Percentiles rank a stretch among this genome's conserved stretches.
Evolutionary conservation across 2,888 invertebrate genomes (phyloP).

Genomic region (Pyralis farinalis): DNA sequence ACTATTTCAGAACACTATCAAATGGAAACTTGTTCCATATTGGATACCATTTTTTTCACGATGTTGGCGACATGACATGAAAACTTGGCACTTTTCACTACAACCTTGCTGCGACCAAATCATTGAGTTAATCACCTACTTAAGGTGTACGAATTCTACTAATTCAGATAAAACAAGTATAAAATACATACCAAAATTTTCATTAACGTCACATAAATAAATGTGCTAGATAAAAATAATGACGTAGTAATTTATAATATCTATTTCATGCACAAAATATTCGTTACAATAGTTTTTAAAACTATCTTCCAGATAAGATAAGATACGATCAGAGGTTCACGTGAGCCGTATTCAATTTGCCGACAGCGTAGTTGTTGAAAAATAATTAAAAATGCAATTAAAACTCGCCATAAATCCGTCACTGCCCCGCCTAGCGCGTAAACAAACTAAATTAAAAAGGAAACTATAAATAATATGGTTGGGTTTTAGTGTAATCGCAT

Average conservation of each 20-base stretch:
- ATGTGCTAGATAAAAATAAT: conserved; percentile 11
- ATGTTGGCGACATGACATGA: too few species aligned
- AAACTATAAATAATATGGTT: conserved; percentile 52
- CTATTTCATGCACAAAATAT: conserved; percentile 18
- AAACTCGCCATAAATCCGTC: conserved; percentile 72
- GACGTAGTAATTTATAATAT: conserved; percentile 21
- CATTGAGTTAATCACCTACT: neutral
- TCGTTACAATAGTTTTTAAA: conserved; percentile 24
- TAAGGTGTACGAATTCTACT: too few species aligned
- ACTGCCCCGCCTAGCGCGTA: conserved; percentile 60
- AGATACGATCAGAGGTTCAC: conserved; percentile 38
- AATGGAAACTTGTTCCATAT: too few species aligned
- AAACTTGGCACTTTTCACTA: too few species aligned
- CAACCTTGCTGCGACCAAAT: too few species aligned
- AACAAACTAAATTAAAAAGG: conserved; percentile 53
- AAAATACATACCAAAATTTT: too few species aligned
- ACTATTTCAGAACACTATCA: too few species aligned
- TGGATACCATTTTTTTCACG: too few species aligned
- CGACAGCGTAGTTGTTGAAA: conserved; percentile 62
- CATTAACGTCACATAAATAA: neutral
- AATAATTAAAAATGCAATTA: conserved; percentile 79
- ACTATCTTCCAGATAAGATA: conserved; percentile 54
- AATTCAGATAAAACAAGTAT: too few species aligned
- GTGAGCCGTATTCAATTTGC: conserved; percentile 66
- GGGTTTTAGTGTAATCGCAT: conserved; percentile 36